phyloP scores from a whole-genome alignment of 2,797 vertebrate species.

The Ibycter americanus region DNA sequence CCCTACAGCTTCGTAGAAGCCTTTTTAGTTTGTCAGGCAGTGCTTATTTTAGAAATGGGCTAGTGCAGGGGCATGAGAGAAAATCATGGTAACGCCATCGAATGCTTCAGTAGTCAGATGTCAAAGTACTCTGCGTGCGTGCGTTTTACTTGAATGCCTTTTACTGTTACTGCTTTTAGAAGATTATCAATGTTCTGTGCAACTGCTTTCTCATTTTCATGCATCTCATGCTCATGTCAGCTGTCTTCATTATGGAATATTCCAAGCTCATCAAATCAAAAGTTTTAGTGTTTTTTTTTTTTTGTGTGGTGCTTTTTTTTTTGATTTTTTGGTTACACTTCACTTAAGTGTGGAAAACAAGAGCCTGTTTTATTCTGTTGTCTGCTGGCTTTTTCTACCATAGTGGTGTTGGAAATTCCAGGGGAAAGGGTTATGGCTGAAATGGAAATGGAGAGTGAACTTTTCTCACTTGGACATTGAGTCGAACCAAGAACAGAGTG shows the following conservation, averaged over 20 bases:
- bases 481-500: not conserved
- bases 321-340: not conserved
- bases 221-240: not conserved
- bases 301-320: not conserved
- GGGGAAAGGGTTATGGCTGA: not conserved
- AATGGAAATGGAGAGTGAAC: not conserved
- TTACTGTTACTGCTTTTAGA: slow-evolving; percentile 1
- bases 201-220: not conserved
- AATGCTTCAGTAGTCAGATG: not conserved
- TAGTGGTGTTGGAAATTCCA: not conserved
- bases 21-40: not conserved
- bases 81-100: not conserved
- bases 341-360: not conserved
- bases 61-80: not conserved
- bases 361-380: not conserved
- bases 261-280: not conserved
- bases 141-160: not conserved
- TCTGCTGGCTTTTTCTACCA: not conserved
- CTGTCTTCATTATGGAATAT: not conserved
- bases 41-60: slow-evolving; percentile 6
- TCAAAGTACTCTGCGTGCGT: not conserved
- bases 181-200: not conserved
- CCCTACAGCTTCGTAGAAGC: not conserved
- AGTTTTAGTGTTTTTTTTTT: not conserved
- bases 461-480: not conserved